Conservation (phyloP, 2,113 vertebrate species). For the Microtus oregoni region DNA sequence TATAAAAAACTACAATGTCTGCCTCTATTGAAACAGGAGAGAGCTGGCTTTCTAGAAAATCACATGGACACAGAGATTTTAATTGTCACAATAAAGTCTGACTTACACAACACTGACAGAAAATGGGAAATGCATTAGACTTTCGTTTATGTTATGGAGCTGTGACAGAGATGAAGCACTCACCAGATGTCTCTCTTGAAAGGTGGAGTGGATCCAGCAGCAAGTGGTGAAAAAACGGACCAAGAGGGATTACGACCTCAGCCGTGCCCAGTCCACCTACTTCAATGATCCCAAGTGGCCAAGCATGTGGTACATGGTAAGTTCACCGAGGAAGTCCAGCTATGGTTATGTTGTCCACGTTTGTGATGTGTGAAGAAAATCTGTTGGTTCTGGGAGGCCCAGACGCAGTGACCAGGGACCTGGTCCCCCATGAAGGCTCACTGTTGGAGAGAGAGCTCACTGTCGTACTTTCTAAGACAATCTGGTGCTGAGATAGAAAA, state of each 20-base stretch:
- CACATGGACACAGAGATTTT: background rate
- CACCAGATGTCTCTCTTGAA: conserved; percentile 82
- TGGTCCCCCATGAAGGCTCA: background rate
- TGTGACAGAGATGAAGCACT: conserved; percentile 64
- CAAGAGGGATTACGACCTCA: conserved; percentile 97
- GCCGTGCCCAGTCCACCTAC: conserved; percentile 90
- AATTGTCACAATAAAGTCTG: conserved; percentile 56
- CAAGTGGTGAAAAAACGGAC: conserved; percentile 97
- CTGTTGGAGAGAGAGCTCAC: background rate
- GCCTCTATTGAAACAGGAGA: conserved; percentile 18
- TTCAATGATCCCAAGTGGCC: conserved; percentile 99
- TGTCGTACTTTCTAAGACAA: background rate
- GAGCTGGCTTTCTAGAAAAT: background rate
- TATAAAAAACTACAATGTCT: background rate
- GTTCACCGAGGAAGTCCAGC: conserved; percentile 76
- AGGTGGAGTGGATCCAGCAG: conserved; percentile 99
- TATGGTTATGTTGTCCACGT: accelerated
- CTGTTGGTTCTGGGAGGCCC: background rate
- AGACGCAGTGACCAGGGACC: background rate
- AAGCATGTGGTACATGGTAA: conserved; percentile 99
- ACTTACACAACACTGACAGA: conserved; percentile 16
- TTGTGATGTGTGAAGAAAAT: background rate
- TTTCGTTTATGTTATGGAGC: conserved; percentile 70
- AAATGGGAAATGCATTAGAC: conserved; percentile 50
- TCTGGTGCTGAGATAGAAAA: background rate